These are phyloP conservation scores for Acanthosoma haemorrhoidale DNA, from an alignment of 2,888 invertebrate genomes.

Conservation along the genomic window DNA sequence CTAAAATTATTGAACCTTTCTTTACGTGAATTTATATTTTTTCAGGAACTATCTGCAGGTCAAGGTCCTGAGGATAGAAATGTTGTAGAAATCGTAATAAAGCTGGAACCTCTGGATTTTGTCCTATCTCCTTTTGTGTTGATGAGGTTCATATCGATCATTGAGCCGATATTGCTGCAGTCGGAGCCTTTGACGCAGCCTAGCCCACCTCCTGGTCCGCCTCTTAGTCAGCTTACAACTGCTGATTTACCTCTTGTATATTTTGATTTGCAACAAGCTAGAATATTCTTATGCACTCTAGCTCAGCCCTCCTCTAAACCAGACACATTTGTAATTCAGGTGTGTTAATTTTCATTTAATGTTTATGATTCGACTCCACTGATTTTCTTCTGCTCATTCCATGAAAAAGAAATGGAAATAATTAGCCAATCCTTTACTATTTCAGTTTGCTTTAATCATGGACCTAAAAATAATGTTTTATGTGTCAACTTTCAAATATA, in stretches of 20 bases:
- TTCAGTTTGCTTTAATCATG: no score
- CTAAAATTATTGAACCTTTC: no score
- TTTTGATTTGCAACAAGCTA: constrained; percentile 61
- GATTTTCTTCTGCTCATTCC: not conserved
- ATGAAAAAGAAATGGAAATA: not conserved
- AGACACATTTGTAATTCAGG: constrained; percentile 51
- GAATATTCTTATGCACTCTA: constrained; percentile 57
- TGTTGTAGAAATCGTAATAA: constrained; percentile 76
- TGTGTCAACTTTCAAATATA: no score
- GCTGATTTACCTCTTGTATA: constrained; percentile 59
- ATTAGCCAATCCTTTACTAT: no score
- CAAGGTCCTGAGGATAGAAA: constrained; percentile 46
- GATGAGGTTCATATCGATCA: constrained; percentile 50
- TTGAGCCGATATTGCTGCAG: constrained; percentile 39
- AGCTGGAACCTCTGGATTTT: constrained; percentile 73
- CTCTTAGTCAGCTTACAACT: constrained; percentile 34
- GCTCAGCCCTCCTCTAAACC: constrained; percentile 38
- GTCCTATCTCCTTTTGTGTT: constrained; percentile 58
- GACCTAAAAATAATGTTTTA: no score
- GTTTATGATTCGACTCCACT: not conserved
- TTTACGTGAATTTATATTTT: no score
- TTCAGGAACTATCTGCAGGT: constrained; percentile 33
- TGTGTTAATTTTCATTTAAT: constrained; percentile 43
- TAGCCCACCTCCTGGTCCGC: constrained; percentile 25
- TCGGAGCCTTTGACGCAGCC: constrained; percentile 15